phyloP scores from a whole-genome alignment of 37 sponge, comb jelly and placozoan genomes.

The Oscarella lobularis region DNA sequence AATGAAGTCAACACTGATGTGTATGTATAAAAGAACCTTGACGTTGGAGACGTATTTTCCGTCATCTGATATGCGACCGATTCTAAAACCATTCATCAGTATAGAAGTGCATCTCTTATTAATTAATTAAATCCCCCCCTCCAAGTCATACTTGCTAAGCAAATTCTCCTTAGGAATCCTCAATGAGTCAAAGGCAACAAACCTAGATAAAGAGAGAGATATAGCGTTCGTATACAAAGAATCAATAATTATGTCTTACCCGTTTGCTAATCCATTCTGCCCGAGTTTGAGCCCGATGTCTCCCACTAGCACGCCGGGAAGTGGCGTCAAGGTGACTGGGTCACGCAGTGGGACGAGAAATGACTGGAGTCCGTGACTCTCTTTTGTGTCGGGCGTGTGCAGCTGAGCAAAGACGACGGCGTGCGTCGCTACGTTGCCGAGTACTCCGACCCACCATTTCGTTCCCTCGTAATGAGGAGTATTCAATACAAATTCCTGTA shows the following conservation, averaged over 20 bases:
- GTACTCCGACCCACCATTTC: slow-evolving; percentile 90
- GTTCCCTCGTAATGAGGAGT: slow-evolving; percentile 86
- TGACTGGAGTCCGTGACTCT: slow-evolving; percentile 80
- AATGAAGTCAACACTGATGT: too few relatives aligned
- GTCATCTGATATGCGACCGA: too few relatives aligned
- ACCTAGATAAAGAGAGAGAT: slow-evolving; percentile 20
- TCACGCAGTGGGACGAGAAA: slow-evolving; percentile 89
- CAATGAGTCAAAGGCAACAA: slow-evolving; percentile 46
- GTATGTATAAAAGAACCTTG: too few relatives aligned
- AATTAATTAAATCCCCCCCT: too few relatives aligned
- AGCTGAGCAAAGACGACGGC: slow-evolving; percentile 85
- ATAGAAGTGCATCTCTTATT: too few relatives aligned
- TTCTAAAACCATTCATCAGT: too few relatives aligned
- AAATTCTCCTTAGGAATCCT: slow-evolving; percentile 71
- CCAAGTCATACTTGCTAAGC: too few relatives aligned
- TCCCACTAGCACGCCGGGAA: slow-evolving; percentile 78
- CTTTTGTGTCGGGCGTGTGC: slow-evolving; percentile 72
- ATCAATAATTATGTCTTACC: slow-evolving; percentile 24
- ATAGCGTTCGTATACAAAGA: neutral
- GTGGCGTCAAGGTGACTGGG: slow-evolving; percentile 27
- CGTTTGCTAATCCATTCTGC: slow-evolving; percentile 76
- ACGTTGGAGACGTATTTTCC: too few relatives aligned
- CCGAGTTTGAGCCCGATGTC: slow-evolving; percentile 93
- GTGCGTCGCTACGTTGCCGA: slow-evolving; percentile 75
- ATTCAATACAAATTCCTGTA: slow-evolving; percentile 80